Evolutionary conservation across 2,113 vertebrate species (phyloP).

Genomic region (Prietella phreatophila): DNA sequence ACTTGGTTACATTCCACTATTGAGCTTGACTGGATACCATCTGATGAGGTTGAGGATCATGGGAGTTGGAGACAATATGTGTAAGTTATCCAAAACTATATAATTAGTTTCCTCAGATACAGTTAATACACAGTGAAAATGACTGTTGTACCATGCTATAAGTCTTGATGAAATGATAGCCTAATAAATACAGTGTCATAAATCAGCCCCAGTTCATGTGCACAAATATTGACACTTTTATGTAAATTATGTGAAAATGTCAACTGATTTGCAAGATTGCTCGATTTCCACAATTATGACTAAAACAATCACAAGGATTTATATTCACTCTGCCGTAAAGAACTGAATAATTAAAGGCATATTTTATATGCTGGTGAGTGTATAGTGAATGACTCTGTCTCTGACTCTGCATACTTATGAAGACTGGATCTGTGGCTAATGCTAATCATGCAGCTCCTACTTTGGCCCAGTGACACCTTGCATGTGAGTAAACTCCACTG

Average conservation of each 20-base stretch:
- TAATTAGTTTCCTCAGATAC: constrained; percentile 11
- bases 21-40: background rate
- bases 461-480: constrained; percentile 44
- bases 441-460: constrained; percentile 39
- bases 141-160: constrained; percentile 8
- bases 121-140: constrained; percentile 9
- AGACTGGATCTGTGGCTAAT: constrained; percentile 42
- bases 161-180: constrained; percentile 25
- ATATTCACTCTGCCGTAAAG: constrained; percentile 55
- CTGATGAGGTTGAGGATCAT: constrained; percentile 6
- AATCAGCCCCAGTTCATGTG: constrained; percentile 22
- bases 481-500: constrained; percentile 33
- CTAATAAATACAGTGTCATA: constrained; percentile 33
- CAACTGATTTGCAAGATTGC: constrained; percentile 38
- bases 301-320: constrained; percentile 22
- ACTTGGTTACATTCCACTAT: too few species aligned
- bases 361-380: constrained; percentile 56
- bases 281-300: constrained; percentile 7
- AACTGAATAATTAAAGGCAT: constrained; percentile 61
- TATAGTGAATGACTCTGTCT: constrained; percentile 51
- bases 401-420: constrained; percentile 50
- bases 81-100: background rate
- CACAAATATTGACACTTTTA: constrained; percentile 30
- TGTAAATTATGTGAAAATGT: constrained; percentile 30
- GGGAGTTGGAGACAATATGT: constrained; percentile 1